A percentile compares a stretch with the other conserved stretches of the same genome.
phyloP scores from a whole-genome alignment of 2,888 invertebrate species.

The Drosophila quinaria region DNA sequence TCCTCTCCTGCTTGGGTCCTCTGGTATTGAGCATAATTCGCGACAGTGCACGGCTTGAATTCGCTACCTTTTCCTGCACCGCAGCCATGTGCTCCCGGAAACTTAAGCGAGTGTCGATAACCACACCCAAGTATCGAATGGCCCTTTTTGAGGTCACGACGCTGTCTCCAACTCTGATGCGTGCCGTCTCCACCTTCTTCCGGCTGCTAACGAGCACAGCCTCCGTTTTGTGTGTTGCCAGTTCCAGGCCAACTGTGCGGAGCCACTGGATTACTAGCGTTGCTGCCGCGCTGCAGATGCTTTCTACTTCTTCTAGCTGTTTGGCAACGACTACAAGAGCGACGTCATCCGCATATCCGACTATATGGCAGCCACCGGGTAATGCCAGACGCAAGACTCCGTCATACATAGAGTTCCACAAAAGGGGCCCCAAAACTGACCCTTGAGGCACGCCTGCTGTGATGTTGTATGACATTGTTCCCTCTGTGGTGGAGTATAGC shows the following conservation, averaged over 20 bases:
- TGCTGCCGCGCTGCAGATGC: background rate
- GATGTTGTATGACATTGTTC: background rate
- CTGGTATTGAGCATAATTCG: background rate
- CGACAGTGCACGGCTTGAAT: background rate
- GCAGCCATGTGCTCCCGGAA: background rate
- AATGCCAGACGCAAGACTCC: background rate
- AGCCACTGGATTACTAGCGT: background rate
- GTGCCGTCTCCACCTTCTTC: background rate
- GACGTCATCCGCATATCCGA: background rate
- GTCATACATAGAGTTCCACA: constrained; percentile 2
- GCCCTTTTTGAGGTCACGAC: background rate
- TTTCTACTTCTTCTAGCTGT: background rate
- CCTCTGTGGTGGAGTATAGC: background rate
- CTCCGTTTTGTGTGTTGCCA: background rate
- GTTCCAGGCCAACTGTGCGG: background rate
- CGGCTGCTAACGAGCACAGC: background rate
- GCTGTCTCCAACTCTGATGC: background rate
- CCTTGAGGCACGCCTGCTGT: background rate
- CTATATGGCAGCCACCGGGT: background rate
- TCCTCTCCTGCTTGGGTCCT: background rate
- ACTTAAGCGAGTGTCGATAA: background rate
- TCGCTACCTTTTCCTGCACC: background rate
- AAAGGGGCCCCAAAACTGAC: background rate
- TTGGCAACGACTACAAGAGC: background rate
- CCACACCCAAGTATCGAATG: background rate